These are phyloP conservation scores for Manis pentadactyla DNA, from an alignment of 2,797 vertebrate species.

Conservation along the genomic window DNA sequence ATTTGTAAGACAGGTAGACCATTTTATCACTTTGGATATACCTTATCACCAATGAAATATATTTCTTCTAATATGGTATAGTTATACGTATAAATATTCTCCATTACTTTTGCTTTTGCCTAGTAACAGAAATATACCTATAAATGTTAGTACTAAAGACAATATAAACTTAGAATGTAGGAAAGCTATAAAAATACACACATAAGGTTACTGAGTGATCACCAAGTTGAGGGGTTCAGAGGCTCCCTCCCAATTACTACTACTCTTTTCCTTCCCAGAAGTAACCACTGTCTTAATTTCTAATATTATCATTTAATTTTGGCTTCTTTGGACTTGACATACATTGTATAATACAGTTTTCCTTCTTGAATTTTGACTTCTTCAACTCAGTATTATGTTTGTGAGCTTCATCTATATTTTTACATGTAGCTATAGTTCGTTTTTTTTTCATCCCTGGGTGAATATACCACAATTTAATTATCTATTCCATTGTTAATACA, in stretches of 20 bases:
- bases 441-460: slow-evolving; percentile 39
- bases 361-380: slow-evolving; percentile 11
- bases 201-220: not conserved
- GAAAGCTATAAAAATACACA: not conserved
- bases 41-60: slow-evolving; percentile 15
- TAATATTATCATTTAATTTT: not conserved
- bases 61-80: not conserved
- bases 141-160: not conserved
- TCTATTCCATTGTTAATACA: not conserved
- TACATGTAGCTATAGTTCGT: not conserved
- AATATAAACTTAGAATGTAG: not conserved
- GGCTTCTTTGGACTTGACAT: slow-evolving; percentile 2
- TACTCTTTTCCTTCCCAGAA: not conserved
- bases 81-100: not conserved
- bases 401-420: slow-evolving; percentile 5
- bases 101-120: slow-evolving; percentile 26
- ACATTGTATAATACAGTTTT: not conserved
- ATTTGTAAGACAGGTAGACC: not conserved
- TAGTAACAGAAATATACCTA: not conserved
- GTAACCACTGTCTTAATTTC: not conserved
- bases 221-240: not conserved
- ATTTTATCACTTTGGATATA: not conserved
- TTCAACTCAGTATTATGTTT: slow-evolving; percentile 1
- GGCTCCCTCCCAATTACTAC: not conserved
- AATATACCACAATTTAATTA: not conserved